phyloP scores from a whole-genome alignment of 2,888 invertebrate species.

The Elmis aenea region DNA sequence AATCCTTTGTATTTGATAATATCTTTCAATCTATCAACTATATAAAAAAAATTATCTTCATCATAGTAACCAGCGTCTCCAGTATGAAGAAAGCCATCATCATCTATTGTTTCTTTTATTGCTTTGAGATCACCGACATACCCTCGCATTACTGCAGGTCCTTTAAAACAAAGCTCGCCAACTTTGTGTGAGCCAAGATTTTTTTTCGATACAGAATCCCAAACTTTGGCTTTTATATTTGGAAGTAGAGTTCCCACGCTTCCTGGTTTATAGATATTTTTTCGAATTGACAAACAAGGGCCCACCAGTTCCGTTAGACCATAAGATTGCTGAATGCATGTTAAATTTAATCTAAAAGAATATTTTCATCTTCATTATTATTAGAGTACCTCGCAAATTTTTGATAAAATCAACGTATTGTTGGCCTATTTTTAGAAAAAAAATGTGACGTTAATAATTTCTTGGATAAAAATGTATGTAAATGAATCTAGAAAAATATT shows the following conservation, averaged over 20 bases:
- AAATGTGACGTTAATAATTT: no score
- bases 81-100: slow-evolving; percentile 67
- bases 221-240: slow-evolving; percentile 54
- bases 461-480: no score
- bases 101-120: slow-evolving; percentile 58
- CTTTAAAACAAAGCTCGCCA: slow-evolving; percentile 79
- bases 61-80: slow-evolving; percentile 80
- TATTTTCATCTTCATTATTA: no score
- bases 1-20: slow-evolving; percentile 83
- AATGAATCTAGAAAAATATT: no score
- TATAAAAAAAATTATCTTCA: slow-evolving; percentile 65
- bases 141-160: slow-evolving; percentile 60
- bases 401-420: no score
- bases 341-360: not conserved
- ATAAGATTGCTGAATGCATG: slow-evolving; percentile 5
- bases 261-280: not conserved
- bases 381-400: no score
- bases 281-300: not conserved
- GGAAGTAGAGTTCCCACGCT: slow-evolving; percentile 56
- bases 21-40: slow-evolving; percentile 80
- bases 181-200: slow-evolving; percentile 54
- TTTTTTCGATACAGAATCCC: slow-evolving; percentile 55
- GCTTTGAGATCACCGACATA: slow-evolving; percentile 65
- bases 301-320: slow-evolving; percentile 14
- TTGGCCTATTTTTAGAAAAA: no score